Base-by-base conservation (phyloP, 2,797 vertebrate species). In the Sphaeramia orbicularis region DNA sequence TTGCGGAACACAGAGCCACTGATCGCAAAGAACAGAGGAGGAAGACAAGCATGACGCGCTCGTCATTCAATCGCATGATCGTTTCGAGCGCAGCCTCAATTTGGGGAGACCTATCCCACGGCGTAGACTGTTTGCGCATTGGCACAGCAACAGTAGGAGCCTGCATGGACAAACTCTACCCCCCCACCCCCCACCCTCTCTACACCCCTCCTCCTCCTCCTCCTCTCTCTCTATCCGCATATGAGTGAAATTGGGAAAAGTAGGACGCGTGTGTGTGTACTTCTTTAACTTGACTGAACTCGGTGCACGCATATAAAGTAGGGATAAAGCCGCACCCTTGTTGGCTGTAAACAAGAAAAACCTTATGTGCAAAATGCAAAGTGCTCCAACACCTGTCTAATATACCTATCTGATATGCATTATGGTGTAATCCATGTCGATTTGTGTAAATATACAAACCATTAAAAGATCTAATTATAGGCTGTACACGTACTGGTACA, bases 1-100 rank as follows among this genome's bases (percentile, higher is more conserved):
- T 70, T 84, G 88, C 80, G 71, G 93, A 94, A 65, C 90, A 41
- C 91, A 84, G 93, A 94, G 89, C 68, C 86, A 93, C 89, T 27
- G 93, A 94, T 94, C 83, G 86, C 65, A 6, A 59, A 4, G 70
- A 60, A 8, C 73, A 71, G 80, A 80, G 85, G 85, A 84, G 85
- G 71, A 81, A 84, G 89, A 85, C 86, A 62, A 76, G 84, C 89
- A 87, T 89, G 88, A 90, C 88, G 85, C 83, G 86, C 76, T 76
- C 80, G 85, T 90, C 92, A 80, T 68, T 92, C 91, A 86, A 76
- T 90, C 87, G 88, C 89, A 89, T 87, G 90, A 86, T 91, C 70
- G 82, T 78, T 67, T 56, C 64, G 73, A 88, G 87, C 87, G 80
- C 86, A 88, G 88, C 74, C 85, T 87, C 87, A 59, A 74, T 87